Conservation (phyloP, 2,113 vertebrate genomes). For the Neogobius melanostomus region DNA sequence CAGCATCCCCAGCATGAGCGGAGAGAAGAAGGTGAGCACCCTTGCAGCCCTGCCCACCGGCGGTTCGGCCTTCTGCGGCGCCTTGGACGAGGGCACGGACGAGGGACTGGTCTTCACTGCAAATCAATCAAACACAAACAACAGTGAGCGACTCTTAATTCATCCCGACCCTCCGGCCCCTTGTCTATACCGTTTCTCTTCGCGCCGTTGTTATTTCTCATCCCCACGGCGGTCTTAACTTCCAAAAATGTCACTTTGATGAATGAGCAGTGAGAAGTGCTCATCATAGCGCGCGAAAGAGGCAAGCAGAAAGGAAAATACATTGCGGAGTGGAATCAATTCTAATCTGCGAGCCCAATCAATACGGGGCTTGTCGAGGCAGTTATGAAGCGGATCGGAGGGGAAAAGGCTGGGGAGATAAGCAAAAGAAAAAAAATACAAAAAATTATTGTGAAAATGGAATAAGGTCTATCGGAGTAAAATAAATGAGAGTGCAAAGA, state of each 20-base stretch:
- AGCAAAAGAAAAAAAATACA: neutral
- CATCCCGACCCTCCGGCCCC: neutral
- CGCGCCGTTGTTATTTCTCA: neutral
- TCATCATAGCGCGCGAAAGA: slow-evolving; percentile 40
- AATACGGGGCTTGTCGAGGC: slow-evolving; percentile 63
- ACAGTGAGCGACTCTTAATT: slow-evolving; percentile 15
- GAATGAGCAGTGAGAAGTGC: slow-evolving; percentile 44
- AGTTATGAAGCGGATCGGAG: slow-evolving; percentile 61
- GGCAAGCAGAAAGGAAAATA: slow-evolving; percentile 51
- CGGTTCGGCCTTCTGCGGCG: slow-evolving; percentile 60
- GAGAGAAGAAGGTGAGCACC: slow-evolving; percentile 58
- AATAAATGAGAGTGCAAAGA: slow-evolving; percentile 3
- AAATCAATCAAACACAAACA: slow-evolving; percentile 21
- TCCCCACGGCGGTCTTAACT: slow-evolving; percentile 8
- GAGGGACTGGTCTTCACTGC: slow-evolving; percentile 67
- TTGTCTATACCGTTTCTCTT: neutral
- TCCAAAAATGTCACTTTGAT: slow-evolving; percentile 30
- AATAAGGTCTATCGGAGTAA: slow-evolving; percentile 5
- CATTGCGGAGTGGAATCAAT: slow-evolving; percentile 60
- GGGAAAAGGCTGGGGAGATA: slow-evolving; percentile 23
- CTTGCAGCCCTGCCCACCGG: slow-evolving; percentile 64
- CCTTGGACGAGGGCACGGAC: slow-evolving; percentile 68
- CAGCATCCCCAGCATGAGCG: slow-evolving; percentile 68
- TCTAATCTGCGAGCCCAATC: slow-evolving; percentile 65
- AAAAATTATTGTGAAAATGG: slow-evolving; percentile 5